A percentile compares a stretch with the other conserved stretches of the same genome.
phyloP scores from a whole-genome alignment of 2,113 vertebrate genomes.

The Siniperca knerii region DNA sequence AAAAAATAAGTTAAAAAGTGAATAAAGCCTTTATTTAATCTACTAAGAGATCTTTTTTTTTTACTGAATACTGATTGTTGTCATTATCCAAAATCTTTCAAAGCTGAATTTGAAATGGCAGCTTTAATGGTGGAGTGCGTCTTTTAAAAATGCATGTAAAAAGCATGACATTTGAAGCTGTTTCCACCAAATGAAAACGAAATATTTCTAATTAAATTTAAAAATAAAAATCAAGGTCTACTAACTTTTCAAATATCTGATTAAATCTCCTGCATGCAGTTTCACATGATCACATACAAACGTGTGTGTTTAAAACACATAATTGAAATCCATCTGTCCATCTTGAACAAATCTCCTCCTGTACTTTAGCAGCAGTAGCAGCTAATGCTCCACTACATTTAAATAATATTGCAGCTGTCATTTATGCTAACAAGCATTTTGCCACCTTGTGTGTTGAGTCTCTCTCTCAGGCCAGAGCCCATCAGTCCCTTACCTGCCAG shows the following conservation, averaged over 20 bases:
- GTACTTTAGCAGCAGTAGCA: conserved; percentile 36
- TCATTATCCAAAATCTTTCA: background rate
- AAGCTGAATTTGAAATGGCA: conserved; percentile 8
- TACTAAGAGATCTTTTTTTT: background rate
- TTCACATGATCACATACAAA: conserved; percentile 6
- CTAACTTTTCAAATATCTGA: background rate
- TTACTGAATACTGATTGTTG: conserved; percentile 2
- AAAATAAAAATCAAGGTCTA: background rate
- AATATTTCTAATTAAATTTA: conserved; percentile 3
- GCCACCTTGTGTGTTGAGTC: conserved; percentile 58
- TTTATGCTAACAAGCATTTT: conserved; percentile 72
- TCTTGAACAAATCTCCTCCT: conserved; percentile 3
- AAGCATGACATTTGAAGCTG: background rate
- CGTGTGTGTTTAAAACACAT: background rate
- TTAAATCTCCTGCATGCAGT: background rate
- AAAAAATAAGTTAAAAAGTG: background rate
- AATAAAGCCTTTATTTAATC: background rate
- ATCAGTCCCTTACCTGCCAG: conserved; percentile 54
- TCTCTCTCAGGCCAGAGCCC: conserved; percentile 55
- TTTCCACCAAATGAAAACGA: background rate
- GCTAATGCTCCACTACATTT: conserved; percentile 50
- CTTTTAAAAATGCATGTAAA: background rate
- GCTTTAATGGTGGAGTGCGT: background rate
- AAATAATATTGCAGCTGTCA: conserved; percentile 73
- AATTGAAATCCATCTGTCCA: conserved; percentile 33